Base-by-base conservation (phyloP, 2,888 invertebrate species). In the Tuta absoluta region DNA sequence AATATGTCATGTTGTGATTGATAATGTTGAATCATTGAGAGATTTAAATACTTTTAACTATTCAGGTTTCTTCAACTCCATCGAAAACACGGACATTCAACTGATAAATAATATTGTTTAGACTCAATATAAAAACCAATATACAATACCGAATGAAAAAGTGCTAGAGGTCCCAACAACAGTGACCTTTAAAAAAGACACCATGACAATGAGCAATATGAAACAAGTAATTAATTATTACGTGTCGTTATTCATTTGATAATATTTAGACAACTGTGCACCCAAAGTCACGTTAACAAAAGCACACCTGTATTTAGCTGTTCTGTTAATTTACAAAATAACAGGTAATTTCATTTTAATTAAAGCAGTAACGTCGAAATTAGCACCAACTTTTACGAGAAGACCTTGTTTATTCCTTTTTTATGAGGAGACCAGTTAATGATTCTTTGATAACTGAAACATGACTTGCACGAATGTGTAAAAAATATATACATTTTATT, bases 331-430 rank as follows among this genome's bases (percentile, higher is more conserved):
- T 14, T 23, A 53, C 24, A 23, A 8, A 21, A n/a, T 51, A 51
- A 24, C 12, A 53, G 23, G 51, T 14, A 53, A 53, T 53, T 53
- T 53, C 23, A 12, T 53, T 23, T 23, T 53, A 53, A 53, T 53
- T 21, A 53, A 24, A 2, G 51, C 23, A 12, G 21, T 51, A 51
- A 51, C 21, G 21, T 51, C 10, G 17, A 48, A 48, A 19, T 48
- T 51, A 11, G 24, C 14, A 14, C 23, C 11, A 23, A 23, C 23
- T 23, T 14, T 23, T 4, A 12, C 23, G 24, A 53, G 5, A 2
- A 23, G n/a, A n/a, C 4, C 11, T 24, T 53, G 14, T 4, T 53
- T 11, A 14, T 5, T 12, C 23, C 23, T 23, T 23, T 53, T 53
- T 14, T 45, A 45, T 45, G 1, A 17, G 45, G 4, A 17, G 4